Conservation (phyloP, 2,888 invertebrate genomes). For the Apomyelois bistriatella region DNA sequence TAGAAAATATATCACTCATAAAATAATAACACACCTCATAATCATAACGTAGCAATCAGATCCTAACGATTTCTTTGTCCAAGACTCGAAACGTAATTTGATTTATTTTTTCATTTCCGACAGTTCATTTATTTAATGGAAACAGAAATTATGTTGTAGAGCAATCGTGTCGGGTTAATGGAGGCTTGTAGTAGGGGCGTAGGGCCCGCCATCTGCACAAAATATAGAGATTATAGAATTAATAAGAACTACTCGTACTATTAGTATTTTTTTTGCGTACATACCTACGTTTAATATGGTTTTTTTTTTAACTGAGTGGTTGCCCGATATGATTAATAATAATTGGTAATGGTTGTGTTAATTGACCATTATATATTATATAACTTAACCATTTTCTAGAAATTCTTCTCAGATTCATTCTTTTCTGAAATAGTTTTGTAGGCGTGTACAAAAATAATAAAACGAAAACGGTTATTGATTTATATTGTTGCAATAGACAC, state of each 20-base stretch:
- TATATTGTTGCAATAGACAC: too few relatives aligned
- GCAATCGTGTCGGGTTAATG: constrained; percentile 41
- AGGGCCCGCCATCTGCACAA: constrained; percentile 21
- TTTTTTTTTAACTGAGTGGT: too few relatives aligned
- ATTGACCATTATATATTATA: too few relatives aligned
- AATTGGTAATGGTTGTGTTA: too few relatives aligned
- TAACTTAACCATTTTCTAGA: too few relatives aligned
- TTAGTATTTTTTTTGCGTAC: too few relatives aligned
- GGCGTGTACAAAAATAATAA: too few relatives aligned
- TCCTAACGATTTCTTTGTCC: constrained; percentile 38
- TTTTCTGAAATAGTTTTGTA: too few relatives aligned
- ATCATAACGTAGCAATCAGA: constrained; percentile 27
- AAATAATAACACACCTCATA: constrained; percentile 28
- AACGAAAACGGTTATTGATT: too few relatives aligned
- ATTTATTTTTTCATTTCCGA: constrained; percentile 58
- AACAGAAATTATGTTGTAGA: constrained; percentile 57
- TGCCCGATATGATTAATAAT: too few relatives aligned
- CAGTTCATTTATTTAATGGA: constrained; percentile 51
- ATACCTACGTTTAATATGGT: neutral
- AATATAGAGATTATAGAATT: neutral
- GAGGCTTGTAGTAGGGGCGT: constrained; percentile 32
- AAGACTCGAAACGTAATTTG: constrained; percentile 42
- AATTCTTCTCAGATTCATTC: too few relatives aligned
- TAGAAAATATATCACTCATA: neutral
- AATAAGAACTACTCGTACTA: too few relatives aligned